Evolutionary conservation across 2,888 invertebrate genomes (phyloP).

Genomic region (Erannis defoliaria): DNA sequence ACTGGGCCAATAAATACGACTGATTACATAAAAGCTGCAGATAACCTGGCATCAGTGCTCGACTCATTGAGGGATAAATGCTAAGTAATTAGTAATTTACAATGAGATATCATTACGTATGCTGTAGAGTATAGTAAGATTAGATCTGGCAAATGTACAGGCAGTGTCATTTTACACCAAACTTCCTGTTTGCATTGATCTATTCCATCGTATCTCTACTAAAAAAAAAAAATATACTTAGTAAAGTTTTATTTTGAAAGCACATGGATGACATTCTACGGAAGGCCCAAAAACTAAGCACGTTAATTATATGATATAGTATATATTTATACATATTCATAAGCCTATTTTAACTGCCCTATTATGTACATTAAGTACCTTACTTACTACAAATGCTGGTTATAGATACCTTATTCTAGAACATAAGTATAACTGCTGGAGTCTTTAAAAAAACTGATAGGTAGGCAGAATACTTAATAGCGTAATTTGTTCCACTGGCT

Average conservation of each 20-base stretch:
- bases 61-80: slow-evolving; percentile 14
- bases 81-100: slow-evolving; percentile 10
- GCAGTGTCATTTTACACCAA: too few relatives aligned
- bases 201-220: too few relatives aligned
- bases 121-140: not conserved
- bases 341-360: too few relatives aligned
- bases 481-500: slow-evolving; percentile 20
- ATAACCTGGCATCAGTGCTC: not conserved
- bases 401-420: not conserved
- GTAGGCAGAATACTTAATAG: not conserved
- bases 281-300: too few relatives aligned
- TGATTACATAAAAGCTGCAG: slow-evolving; percentile 10
- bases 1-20: slow-evolving; percentile 6
- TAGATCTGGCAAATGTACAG: not conserved
- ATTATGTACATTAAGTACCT: not conserved
- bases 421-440: not conserved
- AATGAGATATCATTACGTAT: slow-evolving; percentile 22
- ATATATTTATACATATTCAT: too few relatives aligned
- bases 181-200: too few relatives aligned
- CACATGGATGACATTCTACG: too few relatives aligned
- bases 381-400: too few relatives aligned
- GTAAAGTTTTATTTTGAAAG: too few relatives aligned
- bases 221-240: not conserved
- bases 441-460: not conserved
- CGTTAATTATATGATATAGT: too few relatives aligned